Evolutionary conservation across 2,797 vertebrate species (phyloP).

Genomic region (Peromyscus nudipes): DNA sequence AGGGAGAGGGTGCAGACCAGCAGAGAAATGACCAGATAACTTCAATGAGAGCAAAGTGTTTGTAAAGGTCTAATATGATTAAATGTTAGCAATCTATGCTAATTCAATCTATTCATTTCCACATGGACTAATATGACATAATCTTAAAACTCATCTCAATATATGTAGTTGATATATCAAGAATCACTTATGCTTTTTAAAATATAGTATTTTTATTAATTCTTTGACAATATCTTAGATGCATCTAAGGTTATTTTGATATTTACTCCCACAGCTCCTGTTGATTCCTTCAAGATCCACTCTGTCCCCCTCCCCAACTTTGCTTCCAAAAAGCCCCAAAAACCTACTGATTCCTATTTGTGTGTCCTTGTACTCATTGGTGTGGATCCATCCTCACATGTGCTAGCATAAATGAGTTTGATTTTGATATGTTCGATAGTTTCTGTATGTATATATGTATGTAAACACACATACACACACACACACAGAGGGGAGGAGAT

Average conservation of each 20-base stretch:
- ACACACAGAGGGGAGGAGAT: neutral
- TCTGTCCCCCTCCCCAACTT: neutral
- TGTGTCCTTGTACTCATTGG: neutral
- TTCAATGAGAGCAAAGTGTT: neutral
- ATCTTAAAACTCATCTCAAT: neutral
- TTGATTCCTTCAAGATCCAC: neutral
- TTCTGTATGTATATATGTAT: rapidly evolving
- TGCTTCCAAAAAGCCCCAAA: neutral
- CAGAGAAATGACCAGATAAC: neutral
- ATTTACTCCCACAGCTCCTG: too few species aligned
- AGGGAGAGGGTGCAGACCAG: neutral
- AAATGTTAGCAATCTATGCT: neutral
- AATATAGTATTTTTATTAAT: neutral
- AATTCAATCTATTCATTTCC: neutral
- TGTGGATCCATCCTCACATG: neutral
- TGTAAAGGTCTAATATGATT: neutral
- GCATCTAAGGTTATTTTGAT: neutral
- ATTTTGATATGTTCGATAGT: neutral
- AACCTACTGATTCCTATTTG: neutral
- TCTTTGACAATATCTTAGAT: neutral
- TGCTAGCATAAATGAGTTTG: neutral
- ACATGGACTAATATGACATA: neutral
- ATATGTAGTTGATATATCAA: neutral
- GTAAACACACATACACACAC: neutral
- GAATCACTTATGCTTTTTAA: neutral